Evolutionary conservation across 2,797 vertebrate species (phyloP).

Genomic region (Petrocephalus sullivani): DNA sequence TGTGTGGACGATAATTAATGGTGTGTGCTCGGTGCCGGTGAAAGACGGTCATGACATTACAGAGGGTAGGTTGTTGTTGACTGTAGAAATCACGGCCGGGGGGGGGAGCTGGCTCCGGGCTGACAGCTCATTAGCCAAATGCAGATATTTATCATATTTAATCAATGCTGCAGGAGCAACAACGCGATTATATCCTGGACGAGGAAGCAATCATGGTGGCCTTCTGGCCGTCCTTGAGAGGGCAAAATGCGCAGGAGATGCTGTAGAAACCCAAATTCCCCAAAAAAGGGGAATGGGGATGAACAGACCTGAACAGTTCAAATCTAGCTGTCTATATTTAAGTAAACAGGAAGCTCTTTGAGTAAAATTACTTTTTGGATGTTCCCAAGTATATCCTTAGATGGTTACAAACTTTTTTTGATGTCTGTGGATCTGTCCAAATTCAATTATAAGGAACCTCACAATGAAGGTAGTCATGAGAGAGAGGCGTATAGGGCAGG

Average conservation of each 20-base stretch:
- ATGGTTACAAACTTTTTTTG: not conserved
- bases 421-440: not conserved
- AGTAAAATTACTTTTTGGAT: not conserved
- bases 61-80: conserved; percentile 47
- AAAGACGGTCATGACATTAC: conserved; percentile 52
- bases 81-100: conserved; percentile 47
- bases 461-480: not conserved
- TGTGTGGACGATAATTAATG: conserved; percentile 42
- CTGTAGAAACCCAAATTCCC: conserved; percentile 27
- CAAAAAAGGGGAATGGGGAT: not conserved
- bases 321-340: not conserved
- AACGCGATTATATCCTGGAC: conserved; percentile 63
- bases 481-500: not conserved
- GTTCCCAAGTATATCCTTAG: not conserved
- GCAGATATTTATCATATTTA: conserved; percentile 75
- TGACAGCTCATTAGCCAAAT: conserved; percentile 71
- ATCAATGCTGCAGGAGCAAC: conserved; percentile 64
- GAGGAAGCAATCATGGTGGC: conserved; percentile 62
- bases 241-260: conserved; percentile 42
- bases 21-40: conserved; percentile 32
- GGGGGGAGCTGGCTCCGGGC: conserved; percentile 44
- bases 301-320: not conserved
- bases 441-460: not conserved
- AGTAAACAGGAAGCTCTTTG: not conserved
- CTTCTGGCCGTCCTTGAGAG: conserved; percentile 61